A percentile compares a stretch with the other conserved stretches of the same genome.
These are phyloP conservation scores for Nannospalax galili DNA, from an alignment of 2,113 vertebrate genomes.

Conservation along the genomic window DNA sequence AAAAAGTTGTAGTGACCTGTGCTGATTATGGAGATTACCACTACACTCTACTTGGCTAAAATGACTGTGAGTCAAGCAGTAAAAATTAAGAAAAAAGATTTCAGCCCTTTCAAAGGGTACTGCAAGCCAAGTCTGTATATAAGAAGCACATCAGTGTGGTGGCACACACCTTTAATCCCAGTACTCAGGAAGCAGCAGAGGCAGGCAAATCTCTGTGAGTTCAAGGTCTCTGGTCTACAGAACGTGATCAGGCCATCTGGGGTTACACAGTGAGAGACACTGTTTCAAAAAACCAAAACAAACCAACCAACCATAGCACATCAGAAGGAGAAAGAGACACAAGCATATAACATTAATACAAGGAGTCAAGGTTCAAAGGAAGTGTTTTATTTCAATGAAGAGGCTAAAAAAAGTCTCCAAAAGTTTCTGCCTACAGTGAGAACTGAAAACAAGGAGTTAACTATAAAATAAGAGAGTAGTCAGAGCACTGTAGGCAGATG, in stretches of 20 bases:
- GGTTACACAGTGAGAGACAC: no score
- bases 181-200: no score
- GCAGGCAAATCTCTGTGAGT: no score
- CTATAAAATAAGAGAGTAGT: conserved; percentile 8
- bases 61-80: not conserved
- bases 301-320: not conserved
- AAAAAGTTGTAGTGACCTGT: not conserved
- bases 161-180: no score
- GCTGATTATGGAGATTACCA: not conserved
- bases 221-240: no score
- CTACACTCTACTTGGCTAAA: not conserved
- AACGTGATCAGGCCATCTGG: no score
- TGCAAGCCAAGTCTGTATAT: not conserved
- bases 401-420: conserved; percentile 13
- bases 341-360: conserved; percentile 12
- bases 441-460: conserved; percentile 4
- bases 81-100: conserved; percentile 42
- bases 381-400: conserved; percentile 32
- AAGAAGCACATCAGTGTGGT: conserved; percentile 44
- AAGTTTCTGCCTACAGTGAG: not conserved
- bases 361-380: conserved; percentile 12
- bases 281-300: no score
- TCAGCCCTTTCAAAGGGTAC: conserved; percentile 28
- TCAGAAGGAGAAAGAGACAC: not conserved
- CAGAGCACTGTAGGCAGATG: not conserved